Conservation (phyloP, 1,140 invertebrate species). For the Portunus trituberculatus region DNA sequence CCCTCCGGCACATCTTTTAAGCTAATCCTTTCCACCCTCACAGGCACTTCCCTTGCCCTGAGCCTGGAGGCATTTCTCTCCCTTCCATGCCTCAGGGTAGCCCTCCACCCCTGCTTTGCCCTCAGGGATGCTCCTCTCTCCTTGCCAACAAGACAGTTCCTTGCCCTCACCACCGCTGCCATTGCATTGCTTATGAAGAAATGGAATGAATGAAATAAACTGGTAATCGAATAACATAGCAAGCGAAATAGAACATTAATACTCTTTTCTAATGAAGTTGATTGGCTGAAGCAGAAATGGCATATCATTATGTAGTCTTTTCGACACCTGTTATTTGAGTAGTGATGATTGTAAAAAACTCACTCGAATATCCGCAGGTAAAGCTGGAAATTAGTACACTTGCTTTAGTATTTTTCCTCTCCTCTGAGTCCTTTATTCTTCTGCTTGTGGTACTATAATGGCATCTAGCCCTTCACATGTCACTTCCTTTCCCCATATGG, state of each 20-base stretch:
- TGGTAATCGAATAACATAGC: no score
- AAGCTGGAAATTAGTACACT: no score
- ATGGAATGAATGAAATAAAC: no score
- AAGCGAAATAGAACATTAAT: no score
- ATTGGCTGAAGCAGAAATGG: no score
- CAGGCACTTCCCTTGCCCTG: background rate
- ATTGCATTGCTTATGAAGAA: background rate
- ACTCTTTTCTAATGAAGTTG: no score
- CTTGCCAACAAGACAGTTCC: background rate
- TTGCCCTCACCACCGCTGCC: background rate
- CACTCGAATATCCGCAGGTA: no score
- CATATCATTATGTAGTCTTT: no score
- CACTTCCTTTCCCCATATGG: background rate
- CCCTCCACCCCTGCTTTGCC: background rate
- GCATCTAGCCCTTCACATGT: no score
- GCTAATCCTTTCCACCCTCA: background rate
- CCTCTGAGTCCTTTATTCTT: background rate
- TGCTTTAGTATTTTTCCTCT: background rate
- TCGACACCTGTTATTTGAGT: no score
- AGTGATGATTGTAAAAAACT: no score
- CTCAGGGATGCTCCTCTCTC: background rate
- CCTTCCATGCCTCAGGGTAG: background rate
- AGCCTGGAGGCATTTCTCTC: background rate
- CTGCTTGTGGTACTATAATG: no score
- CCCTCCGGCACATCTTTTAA: background rate